Evolutionary conservation across 2,888 invertebrate genomes (phyloP).

Genomic region (Apamea monoglypha): DNA sequence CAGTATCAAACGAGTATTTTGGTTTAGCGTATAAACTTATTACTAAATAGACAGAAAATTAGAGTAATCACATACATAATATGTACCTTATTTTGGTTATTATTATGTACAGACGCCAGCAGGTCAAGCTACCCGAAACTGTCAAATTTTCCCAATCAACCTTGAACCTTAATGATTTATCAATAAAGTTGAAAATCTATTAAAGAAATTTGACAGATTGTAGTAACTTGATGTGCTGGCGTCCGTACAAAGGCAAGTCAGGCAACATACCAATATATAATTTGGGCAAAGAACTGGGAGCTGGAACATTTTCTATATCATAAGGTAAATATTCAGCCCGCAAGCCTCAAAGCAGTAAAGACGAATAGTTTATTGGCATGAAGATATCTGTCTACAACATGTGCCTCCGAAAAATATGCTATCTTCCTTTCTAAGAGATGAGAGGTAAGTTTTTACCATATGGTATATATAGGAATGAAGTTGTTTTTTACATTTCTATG

Average conservation of each 20-base stretch:
- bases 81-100: too few relatives aligned
- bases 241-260: too few relatives aligned
- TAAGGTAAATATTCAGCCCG: constrained; percentile 13
- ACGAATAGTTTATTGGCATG: constrained; percentile 18
- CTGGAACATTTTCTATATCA: background rate
- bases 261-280: constrained; percentile 4
- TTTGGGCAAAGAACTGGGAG: background rate
- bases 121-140: too few relatives aligned
- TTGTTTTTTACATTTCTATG: too few relatives aligned
- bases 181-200: too few relatives aligned
- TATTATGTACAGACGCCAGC: too few relatives aligned
- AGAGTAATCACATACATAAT: too few relatives aligned
- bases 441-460: background rate
- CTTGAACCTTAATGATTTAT: too few relatives aligned
- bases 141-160: too few relatives aligned
- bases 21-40: background rate
- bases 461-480: too few relatives aligned
- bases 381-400: constrained; percentile 18
- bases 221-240: too few relatives aligned
- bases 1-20: background rate
- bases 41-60: background rate
- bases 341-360: constrained; percentile 2
- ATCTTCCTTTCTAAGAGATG: background rate
- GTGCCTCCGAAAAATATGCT: constrained; percentile 16
- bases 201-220: too few relatives aligned